Evolutionary conservation across 2,797 vertebrate genomes (phyloP).

Genomic region (Brachyalestes nurse): DNA sequence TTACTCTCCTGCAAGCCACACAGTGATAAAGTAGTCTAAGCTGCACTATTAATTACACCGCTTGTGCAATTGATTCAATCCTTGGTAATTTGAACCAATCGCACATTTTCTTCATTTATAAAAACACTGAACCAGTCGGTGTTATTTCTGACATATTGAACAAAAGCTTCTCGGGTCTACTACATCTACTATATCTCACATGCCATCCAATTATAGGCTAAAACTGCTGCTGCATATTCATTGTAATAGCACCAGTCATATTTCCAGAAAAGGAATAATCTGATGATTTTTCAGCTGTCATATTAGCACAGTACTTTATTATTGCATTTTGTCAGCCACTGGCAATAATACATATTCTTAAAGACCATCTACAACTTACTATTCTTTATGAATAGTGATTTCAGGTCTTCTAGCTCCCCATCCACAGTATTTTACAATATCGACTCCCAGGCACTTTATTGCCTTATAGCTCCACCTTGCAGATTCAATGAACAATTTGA

Average conservation of each 20-base stretch:
- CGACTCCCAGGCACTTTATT: not conserved
- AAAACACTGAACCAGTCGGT: not conserved
- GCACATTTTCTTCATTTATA: constrained; percentile 6
- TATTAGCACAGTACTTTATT: not conserved
- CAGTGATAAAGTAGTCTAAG: constrained; percentile 6
- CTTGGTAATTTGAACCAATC: not conserved
- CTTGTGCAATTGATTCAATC: constrained; percentile 20
- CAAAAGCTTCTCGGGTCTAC: not conserved
- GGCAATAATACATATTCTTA: constrained; percentile 5
- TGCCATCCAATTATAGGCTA: constrained; percentile 4
- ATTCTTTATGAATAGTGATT: not conserved
- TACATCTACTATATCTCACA: constrained; percentile 11
- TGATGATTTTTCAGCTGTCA: constrained; percentile 14
- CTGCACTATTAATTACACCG: constrained; percentile 13
- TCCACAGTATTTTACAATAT: not conserved
- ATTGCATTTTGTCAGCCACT: not conserved
- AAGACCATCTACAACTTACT: not conserved
- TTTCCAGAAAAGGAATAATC: constrained; percentile 5
- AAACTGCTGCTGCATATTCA: constrained; percentile 16
- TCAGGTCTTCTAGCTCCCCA: not conserved
- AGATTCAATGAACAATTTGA: not conserved
- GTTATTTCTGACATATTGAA: constrained; percentile 9
- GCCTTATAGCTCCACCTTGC: not conserved
- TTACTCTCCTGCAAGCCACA: constrained; percentile 1
- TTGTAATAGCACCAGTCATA: constrained; percentile 13